Base-by-base conservation (phyloP, 2,797 vertebrate genomes). In the Gymnothorax reevesii region DNA sequence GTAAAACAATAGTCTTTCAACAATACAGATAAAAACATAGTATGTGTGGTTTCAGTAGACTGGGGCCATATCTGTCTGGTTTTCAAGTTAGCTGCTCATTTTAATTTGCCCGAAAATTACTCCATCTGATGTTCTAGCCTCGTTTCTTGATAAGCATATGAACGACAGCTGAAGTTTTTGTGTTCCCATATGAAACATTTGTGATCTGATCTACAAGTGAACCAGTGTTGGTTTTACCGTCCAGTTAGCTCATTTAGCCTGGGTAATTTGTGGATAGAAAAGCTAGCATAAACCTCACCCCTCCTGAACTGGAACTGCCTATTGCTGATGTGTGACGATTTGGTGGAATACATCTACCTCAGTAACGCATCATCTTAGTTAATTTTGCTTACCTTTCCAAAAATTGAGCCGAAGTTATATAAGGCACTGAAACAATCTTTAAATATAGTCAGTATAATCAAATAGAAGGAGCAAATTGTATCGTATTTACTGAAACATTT, bases 291-390 rank as follows among this genome's bases (percentile, higher is more conserved):
- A 15, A 64, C 60, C 17, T 20, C 22, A 20, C 15, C 60, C 60
- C 60, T 64, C 17, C 60, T 20, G 60, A 1, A 64, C 60, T 20
- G 60, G 60, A 64, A n/a, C 22, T 64, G 60, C 60, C 60, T 20
- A 6, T 20, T 7, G 4, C 60, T 77, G 73, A 52, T 77, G 13
- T 6, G 20, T 49, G 55, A 15, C 25, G 42, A 25, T 4, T 13
- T n/a, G 66, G 54, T 85, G 54, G 69, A 75, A 79, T 71, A 84
- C 27, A 49, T 52, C 60, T 49, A 33, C 22, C 15, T 83, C 82
- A 83, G n/a, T 57, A 20, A n/a, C 80, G 33, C 80, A 55, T 83
- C 82, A 83, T 27, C 22, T 10, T 12, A 12, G 5, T 27, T 27
- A 6, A 10, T 59, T 25, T 83, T 2, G 59, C 20, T 83, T n/a